phyloP scores from a whole-genome alignment of 2,113 vertebrate species.

The Ploceus nigricollis region DNA sequence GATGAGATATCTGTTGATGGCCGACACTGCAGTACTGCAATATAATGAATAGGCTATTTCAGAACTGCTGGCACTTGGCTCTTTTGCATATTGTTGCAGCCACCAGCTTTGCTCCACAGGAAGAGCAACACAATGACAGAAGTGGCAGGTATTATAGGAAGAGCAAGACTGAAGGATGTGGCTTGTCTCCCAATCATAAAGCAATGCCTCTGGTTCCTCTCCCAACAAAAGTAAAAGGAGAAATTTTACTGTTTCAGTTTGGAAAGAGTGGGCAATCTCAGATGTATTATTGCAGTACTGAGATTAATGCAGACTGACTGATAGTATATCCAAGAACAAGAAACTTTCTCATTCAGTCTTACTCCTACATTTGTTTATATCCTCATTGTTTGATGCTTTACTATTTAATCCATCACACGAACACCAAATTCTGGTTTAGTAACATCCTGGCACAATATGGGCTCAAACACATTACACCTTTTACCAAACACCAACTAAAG shows the following conservation, averaged over 20 bases:
- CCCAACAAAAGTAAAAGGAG: neutral
- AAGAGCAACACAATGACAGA: neutral
- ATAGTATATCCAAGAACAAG: neutral
- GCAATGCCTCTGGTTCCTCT: neutral
- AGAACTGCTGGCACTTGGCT: neutral
- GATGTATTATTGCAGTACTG: neutral
- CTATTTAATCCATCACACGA: neutral
- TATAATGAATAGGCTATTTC: neutral
- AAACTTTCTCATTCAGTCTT: neutral
- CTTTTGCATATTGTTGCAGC: neutral
- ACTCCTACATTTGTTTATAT: neutral
- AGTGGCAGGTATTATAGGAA: neutral
- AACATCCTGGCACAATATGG: neutral
- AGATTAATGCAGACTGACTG: neutral
- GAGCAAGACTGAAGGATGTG: neutral
- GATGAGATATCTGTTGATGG: neutral
- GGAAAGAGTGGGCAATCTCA: neutral
- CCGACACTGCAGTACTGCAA: accelerated
- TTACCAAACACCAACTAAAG: neutral
- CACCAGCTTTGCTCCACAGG: neutral
- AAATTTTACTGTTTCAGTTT: neutral
- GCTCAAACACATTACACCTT: neutral
- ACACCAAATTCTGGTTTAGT: neutral
- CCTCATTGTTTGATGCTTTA: neutral
- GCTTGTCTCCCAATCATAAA: neutral